Percentiles rank a stretch among this genome's conserved stretches.
phyloP scores from a whole-genome alignment of 2,113 vertebrate genomes.

The Puma concolor region DNA sequence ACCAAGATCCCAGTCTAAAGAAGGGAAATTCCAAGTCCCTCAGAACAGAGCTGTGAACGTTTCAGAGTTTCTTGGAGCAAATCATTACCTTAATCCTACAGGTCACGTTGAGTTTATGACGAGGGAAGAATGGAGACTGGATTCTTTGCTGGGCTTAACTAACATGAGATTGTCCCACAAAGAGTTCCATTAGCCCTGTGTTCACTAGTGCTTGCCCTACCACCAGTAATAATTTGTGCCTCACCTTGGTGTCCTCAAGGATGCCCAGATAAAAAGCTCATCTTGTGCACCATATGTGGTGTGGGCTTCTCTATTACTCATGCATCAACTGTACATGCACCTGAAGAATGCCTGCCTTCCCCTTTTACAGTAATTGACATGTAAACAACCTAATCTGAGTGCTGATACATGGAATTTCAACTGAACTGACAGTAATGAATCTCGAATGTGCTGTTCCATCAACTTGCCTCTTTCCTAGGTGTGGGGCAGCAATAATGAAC shows the following conservation, averaged over 20 bases:
- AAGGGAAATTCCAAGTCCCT: not conserved
- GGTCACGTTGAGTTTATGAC: not conserved
- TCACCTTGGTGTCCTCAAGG: not conserved
- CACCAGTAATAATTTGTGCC: too few species aligned
- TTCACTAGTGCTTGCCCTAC: not conserved
- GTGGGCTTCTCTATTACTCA: not conserved
- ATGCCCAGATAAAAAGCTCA: not conserved
- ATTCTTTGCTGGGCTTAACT: not conserved
- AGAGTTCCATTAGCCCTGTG: not conserved
- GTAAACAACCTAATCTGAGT: slow-evolving; percentile 36
- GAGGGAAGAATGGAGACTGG: not conserved
- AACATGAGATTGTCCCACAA: not conserved
- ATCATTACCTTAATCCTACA: not conserved
- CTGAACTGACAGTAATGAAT: not conserved
- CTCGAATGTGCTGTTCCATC: not conserved
- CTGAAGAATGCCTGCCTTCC: not conserved
- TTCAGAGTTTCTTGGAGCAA: not conserved
- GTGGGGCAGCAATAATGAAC: rapidly evolving
- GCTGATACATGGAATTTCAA: not conserved
- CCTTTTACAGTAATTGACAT: not conserved
- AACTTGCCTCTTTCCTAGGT: not conserved
- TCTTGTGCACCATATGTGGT: too few species aligned
- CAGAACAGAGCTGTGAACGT: not conserved
- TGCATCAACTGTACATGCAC: not conserved
- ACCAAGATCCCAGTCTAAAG: not conserved